Evolutionary conservation across 2,888 invertebrate genomes (phyloP).

Genomic region (Onchidella celtica): DNA sequence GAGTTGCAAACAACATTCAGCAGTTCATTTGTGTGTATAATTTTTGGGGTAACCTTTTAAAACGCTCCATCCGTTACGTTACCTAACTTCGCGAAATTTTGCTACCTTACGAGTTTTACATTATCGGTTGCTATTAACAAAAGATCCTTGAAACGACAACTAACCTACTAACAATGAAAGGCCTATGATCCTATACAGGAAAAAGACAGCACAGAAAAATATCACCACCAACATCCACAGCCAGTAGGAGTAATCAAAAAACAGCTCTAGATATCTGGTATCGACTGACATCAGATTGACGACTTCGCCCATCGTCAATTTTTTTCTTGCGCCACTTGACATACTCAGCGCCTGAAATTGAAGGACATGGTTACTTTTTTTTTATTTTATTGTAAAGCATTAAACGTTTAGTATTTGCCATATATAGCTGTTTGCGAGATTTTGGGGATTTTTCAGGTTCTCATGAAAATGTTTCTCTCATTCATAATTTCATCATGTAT

Average conservation of each 20-base stretch:
- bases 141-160: neutral
- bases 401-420: neutral
- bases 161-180: neutral
- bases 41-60: no score
- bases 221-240: neutral
- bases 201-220: neutral
- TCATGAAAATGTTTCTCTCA: no score
- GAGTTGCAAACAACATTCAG: no score
- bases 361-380: neutral
- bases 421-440: neutral
- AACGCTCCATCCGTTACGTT: no score
- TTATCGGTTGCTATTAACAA: neutral
- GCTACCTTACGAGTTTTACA: no score
- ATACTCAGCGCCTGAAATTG: neutral
- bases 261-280: constrained; percentile 12
- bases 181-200: neutral
- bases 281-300: constrained; percentile 20
- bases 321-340: neutral
- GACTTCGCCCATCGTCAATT: neutral
- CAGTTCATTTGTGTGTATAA: no score
- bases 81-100: no score
- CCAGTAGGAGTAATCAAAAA: neutral
- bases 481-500: no score
- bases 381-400: neutral
- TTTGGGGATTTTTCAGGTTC: no score